A percentile compares a stretch with the other conserved stretches of the same genome.
phyloP scores from a whole-genome alignment of 2,888 invertebrate species.

The Elmis aenea region DNA sequence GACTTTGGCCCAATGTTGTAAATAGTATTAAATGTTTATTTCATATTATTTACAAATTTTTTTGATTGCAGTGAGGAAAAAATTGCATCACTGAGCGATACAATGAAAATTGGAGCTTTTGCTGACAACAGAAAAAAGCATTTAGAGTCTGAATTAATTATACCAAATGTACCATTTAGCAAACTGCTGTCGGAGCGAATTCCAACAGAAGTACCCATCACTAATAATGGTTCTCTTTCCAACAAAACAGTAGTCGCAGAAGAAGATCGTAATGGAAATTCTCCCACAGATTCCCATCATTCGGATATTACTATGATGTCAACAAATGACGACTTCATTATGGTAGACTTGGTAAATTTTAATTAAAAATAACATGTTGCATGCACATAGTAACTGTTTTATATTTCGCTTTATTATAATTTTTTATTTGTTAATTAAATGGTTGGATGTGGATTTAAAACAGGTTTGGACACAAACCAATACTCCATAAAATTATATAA shows the following conservation, averaged over 20 bases:
- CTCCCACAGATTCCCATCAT: conserved; percentile 44
- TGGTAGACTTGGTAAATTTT: conserved; percentile 64
- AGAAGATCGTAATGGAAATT: conserved; percentile 36
- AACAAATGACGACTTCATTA: conserved; percentile 62
- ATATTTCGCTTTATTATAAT: conserved; percentile 4
- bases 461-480: too few relatives aligned
- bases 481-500: too few relatives aligned
- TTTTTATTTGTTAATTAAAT: background rate
- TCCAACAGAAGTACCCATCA: conserved; percentile 2
- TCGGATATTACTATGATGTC: conserved; percentile 50
- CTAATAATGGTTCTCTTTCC: conserved; percentile 1
- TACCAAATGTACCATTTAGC: conserved; percentile 64
- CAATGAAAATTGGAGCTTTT: conserved; percentile 73
- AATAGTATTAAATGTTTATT: too few relatives aligned
- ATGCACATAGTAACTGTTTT: background rate
- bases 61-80: conserved; percentile 62
- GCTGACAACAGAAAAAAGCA: conserved; percentile 63
- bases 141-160: conserved; percentile 49
- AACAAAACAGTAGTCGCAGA: conserved; percentile 27
- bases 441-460: too few relatives aligned
- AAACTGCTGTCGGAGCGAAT: conserved; percentile 47
- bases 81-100: conserved; percentile 64
- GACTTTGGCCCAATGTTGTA: too few relatives aligned
- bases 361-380: background rate
- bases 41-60: too few relatives aligned